These are phyloP conservation scores for Dendroctonus ponderosae DNA, from an alignment of 1,140 invertebrate species.

Conservation along the genomic window DNA sequence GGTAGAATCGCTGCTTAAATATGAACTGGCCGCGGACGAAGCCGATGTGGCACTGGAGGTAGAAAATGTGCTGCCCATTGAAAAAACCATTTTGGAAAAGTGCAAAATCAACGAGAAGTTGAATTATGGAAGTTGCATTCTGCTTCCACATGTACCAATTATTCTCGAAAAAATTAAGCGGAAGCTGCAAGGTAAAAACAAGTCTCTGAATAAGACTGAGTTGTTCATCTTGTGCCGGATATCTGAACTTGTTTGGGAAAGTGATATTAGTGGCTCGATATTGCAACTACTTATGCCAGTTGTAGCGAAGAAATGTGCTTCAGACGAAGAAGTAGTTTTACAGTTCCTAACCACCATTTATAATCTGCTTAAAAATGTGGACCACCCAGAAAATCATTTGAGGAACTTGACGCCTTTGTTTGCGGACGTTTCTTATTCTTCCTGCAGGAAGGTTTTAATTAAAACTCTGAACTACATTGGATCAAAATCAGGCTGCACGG, in stretches of 20 bases:
- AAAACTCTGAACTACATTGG: slow-evolving; percentile 59
- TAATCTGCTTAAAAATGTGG: slow-evolving; percentile 71
- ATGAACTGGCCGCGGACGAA: slow-evolving; percentile 59
- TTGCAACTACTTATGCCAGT: slow-evolving; percentile 73
- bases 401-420: slow-evolving; percentile 66
- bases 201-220: slow-evolving; percentile 65
- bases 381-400: slow-evolving; percentile 64
- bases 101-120: slow-evolving; percentile 52
- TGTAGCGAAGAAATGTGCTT: slow-evolving; percentile 61
- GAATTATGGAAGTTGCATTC: slow-evolving; percentile 71
- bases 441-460: slow-evolving; percentile 65
- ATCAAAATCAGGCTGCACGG: slow-evolving; percentile 45
- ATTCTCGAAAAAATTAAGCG: slow-evolving; percentile 72
- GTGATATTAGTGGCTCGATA: slow-evolving; percentile 65
- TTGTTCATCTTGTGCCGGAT: slow-evolving; percentile 76
- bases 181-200: slow-evolving; percentile 60
- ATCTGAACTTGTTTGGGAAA: slow-evolving; percentile 68
- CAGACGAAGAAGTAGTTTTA: slow-evolving; percentile 60
- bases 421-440: slow-evolving; percentile 58
- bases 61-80: slow-evolving; percentile 45
- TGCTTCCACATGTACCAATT: slow-evolving; percentile 69
- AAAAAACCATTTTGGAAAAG: slow-evolving; percentile 38
- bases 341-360: slow-evolving; percentile 68
- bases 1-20: slow-evolving; percentile 73
- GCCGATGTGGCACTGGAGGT: slow-evolving; percentile 47